phyloP scores from a whole-genome alignment of 2,797 vertebrate genomes.

The Leptatherina wallacei region DNA sequence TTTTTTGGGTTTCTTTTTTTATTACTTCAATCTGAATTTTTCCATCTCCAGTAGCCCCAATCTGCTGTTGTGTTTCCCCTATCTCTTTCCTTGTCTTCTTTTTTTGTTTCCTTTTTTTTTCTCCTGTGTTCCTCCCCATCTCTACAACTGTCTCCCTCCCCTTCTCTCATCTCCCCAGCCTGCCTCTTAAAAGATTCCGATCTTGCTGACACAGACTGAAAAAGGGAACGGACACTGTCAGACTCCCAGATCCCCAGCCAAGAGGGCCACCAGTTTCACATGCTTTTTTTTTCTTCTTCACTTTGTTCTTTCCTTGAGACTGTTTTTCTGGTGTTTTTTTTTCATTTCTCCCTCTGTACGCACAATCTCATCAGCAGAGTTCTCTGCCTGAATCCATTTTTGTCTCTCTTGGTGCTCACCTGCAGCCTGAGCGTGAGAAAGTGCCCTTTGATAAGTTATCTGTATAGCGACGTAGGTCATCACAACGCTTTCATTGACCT shows the following conservation, averaged over 20 bases:
- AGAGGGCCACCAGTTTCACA: constrained; percentile 64
- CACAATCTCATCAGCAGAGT: constrained; percentile 46
- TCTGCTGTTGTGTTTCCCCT: neutral
- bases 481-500: constrained; percentile 50
- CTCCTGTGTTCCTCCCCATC: constrained; percentile 52
- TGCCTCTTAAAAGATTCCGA: constrained; percentile 57
- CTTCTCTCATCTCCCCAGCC: constrained; percentile 45
- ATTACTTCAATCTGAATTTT: neutral
- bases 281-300: constrained; percentile 19
- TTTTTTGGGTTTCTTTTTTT: neutral
- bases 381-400: constrained; percentile 41
- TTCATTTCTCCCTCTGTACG: constrained; percentile 3
- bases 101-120: constrained; percentile 9
- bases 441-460: constrained; percentile 69
- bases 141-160: constrained; percentile 68
- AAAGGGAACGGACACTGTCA: constrained; percentile 39
- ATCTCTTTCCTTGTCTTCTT: constrained; percentile 26
- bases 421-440: constrained; percentile 65
- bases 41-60: neutral
- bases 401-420: constrained; percentile 54
- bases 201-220: constrained; percentile 60
- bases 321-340: constrained; percentile 33
- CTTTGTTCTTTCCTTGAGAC: constrained; percentile 25
- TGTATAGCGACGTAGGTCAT: constrained; percentile 47
- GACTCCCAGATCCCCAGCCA: constrained; percentile 55